Percentiles rank a stretch among this genome's conserved stretches.
Evolutionary conservation across 2,113 vertebrate genomes (phyloP).

Genomic region (Melanotaenia duboulayi): DNA sequence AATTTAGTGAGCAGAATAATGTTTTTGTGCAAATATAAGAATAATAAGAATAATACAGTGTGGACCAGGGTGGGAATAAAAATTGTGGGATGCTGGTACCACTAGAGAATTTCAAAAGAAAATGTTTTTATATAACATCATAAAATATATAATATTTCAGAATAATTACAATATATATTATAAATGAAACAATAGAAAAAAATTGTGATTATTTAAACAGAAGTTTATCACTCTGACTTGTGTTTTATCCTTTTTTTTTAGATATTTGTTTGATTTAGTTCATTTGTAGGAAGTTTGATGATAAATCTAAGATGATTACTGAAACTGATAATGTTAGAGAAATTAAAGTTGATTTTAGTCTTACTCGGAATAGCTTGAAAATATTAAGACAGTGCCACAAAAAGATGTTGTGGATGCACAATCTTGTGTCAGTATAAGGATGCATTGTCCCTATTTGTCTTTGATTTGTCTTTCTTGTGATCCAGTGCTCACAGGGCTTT

Average conservation of each 20-base stretch:
- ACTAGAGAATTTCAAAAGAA: background rate
- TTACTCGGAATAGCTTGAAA: background rate
- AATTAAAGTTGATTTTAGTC: background rate
- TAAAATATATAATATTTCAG: too few species aligned
- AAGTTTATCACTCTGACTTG: too few species aligned
- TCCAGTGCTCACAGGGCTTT: constrained; percentile 17
- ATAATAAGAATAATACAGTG: too few species aligned
- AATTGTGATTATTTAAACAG: too few species aligned
- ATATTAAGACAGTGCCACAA: background rate
- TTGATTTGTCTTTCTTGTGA: constrained; percentile 9
- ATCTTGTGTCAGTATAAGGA: background rate
- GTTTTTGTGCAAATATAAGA: background rate
- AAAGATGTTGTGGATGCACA: background rate
- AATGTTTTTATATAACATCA: background rate
- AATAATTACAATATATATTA: too few species aligned
- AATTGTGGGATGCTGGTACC: background rate
- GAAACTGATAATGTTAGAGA: background rate
- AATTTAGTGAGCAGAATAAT: constrained; percentile 30
- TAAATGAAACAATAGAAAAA: too few species aligned
- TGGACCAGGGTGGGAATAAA: background rate
- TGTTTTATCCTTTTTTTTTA: background rate
- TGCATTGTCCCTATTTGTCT: constrained; percentile 7
- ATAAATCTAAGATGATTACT: background rate
- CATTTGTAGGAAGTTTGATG: background rate
- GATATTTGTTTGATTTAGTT: background rate